Evolutionary conservation across 2,888 invertebrate species (phyloP).

Genomic region (Leptopilina drosophilae): DNA sequence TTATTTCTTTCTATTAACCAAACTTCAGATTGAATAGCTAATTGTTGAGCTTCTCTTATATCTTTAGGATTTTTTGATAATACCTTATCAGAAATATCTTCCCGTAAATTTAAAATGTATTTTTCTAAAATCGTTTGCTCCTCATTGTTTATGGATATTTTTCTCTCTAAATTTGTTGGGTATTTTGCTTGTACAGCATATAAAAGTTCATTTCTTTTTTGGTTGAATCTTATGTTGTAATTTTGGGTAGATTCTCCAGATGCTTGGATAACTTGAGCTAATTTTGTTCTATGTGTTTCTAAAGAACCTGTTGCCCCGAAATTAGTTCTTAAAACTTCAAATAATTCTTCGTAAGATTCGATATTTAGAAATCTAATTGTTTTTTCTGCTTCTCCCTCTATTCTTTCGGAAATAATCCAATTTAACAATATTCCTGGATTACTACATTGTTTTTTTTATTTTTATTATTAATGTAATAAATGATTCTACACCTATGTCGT

Average conservation of each 20-base stretch:
- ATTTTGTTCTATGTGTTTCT: too few relatives aligned
- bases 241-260: background rate
- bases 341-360: too few relatives aligned
- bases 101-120: background rate
- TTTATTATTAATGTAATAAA: background rate
- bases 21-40: background rate
- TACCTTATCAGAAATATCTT: background rate
- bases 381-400: too few relatives aligned
- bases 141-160: background rate
- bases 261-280: too few relatives aligned
- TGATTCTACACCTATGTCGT: background rate
- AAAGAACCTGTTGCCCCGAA: too few relatives aligned
- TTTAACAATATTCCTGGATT: background rate
- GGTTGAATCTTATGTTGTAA: background rate
- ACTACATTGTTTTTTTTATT: background rate
- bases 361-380: too few relatives aligned
- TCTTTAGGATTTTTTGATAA: background rate
- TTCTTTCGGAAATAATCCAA: too few relatives aligned
- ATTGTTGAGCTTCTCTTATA: background rate
- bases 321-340: too few relatives aligned
- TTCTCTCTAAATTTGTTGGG: background rate
- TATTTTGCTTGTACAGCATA: background rate
- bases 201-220: background rate
- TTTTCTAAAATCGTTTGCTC: constrained; percentile 4
- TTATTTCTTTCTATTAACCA: constrained; percentile 10